phyloP scores from a whole-genome alignment of 1,140 invertebrate genomes.

The Drosophila ercepeae region DNA sequence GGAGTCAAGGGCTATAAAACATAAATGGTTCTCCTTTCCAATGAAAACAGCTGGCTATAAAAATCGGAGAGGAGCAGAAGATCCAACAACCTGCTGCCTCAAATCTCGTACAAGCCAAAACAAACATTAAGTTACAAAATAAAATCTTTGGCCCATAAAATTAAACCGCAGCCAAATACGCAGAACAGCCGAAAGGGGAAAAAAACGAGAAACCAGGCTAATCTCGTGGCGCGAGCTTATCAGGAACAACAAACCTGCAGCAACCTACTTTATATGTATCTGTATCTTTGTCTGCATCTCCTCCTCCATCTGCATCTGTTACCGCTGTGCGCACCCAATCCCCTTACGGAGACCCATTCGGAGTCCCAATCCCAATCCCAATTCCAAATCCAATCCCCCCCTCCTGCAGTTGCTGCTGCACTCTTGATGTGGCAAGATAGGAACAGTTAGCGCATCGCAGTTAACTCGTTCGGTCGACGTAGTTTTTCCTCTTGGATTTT shows the following conservation, averaged over 20 bases:
- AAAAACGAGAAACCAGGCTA: constrained; percentile 45
- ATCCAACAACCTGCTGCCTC: constrained; percentile 67
- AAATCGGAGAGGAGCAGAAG: constrained; percentile 6
- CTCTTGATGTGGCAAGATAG: constrained; percentile 74
- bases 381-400: constrained; percentile 36
- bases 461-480: constrained; percentile 34
- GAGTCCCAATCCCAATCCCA: constrained; percentile 32
- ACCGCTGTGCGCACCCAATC: constrained; percentile 44
- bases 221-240: constrained; percentile 69
- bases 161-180: constrained; percentile 72
- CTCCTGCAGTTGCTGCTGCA: constrained; percentile 32
- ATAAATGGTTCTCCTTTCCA: constrained; percentile 57
- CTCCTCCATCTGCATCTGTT: constrained; percentile 46
- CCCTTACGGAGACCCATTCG: constrained; percentile 12
- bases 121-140: constrained; percentile 80
- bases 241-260: constrained; percentile 72
- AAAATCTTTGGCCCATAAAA: constrained; percentile 78
- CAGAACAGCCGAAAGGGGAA: constrained; percentile 32
- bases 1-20: constrained; percentile 47
- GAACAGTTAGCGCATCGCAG: constrained; percentile 52
- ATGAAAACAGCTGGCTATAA: constrained; percentile 24
- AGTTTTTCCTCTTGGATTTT: constrained; percentile 51
- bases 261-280: constrained; percentile 72
- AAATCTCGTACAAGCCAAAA: constrained; percentile 37
- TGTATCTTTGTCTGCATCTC: constrained; percentile 43